phyloP scores from a whole-genome alignment of 2,888 invertebrate genomes.

The Aelia acuminata region DNA sequence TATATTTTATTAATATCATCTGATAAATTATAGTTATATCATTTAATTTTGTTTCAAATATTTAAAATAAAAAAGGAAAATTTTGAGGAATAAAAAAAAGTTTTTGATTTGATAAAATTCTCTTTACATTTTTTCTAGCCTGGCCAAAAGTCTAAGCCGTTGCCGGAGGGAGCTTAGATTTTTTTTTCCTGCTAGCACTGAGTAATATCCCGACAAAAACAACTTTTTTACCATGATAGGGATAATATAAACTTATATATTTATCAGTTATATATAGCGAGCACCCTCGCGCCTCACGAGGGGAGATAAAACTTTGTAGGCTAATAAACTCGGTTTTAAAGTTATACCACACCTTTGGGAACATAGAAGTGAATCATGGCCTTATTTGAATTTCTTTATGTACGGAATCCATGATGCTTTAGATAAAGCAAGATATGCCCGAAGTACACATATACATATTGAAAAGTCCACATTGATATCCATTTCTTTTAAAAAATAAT shows the following conservation, averaged over 20 bases:
- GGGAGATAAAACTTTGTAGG: slow-evolving; percentile 17
- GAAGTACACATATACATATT: too few species aligned
- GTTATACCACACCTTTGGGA: not conserved
- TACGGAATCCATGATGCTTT: too few species aligned
- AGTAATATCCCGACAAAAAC: not conserved
- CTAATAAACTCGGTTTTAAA: slow-evolving; percentile 3
- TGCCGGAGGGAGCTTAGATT: not conserved
- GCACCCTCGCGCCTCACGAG: not conserved
- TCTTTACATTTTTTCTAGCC: not conserved
- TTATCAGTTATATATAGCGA: not conserved
- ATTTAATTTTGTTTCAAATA: too few species aligned
- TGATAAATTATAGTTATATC: too few species aligned
- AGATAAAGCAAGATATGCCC: not conserved
- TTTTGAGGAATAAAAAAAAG: not conserved
- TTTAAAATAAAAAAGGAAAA: too few species aligned
- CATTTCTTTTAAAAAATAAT: too few species aligned
- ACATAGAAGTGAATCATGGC: not conserved
- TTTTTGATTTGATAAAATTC: not conserved
- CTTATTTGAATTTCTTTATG: not conserved
- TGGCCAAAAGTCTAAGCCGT: not conserved
- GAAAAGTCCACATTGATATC: too few species aligned
- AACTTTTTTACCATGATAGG: not conserved
- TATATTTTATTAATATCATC: too few species aligned
- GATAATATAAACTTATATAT: slow-evolving; percentile 21
- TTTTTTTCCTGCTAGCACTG: not conserved